Percentiles rank a stretch among this genome's conserved stretches.
These are phyloP conservation scores for Chrysolina haemoptera DNA, from an alignment of 2,888 invertebrate genomes.

Conservation along the genomic window DNA sequence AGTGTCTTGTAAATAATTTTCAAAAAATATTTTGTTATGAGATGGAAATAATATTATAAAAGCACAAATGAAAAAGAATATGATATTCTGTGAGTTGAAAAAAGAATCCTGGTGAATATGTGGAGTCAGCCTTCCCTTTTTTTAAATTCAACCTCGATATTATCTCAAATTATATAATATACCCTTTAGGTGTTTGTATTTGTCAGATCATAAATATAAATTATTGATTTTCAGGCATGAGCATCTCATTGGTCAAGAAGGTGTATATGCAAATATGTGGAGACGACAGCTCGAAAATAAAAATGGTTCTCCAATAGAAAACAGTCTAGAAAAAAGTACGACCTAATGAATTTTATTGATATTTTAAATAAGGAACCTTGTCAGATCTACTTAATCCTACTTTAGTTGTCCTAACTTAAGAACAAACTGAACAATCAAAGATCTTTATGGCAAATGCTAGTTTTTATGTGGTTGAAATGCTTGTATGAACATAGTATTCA, in stretches of 20 bases:
- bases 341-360: constrained; percentile 23
- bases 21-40: too few species aligned
- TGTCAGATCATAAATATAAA: too few species aligned
- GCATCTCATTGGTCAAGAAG: constrained; percentile 77
- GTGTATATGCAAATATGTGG: constrained; percentile 95
- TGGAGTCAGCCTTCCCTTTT: too few species aligned
- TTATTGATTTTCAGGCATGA: constrained; percentile 75
- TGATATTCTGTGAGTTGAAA: too few species aligned
- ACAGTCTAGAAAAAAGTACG: constrained; percentile 60
- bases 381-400: constrained; percentile 2
- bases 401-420: constrained; percentile 7
- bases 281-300: constrained; percentile 83
- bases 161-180: constrained; percentile 22
- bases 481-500: constrained; percentile 14
- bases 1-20: too few species aligned
- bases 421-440: constrained; percentile 12
- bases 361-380: background rate
- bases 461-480: background rate
- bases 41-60: too few species aligned
- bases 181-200: too few species aligned
- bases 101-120: too few species aligned
- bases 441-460: background rate
- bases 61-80: too few species aligned
- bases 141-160: constrained; percentile 6
- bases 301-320: constrained; percentile 58